Evolutionary conservation across 2,797 vertebrate genomes (phyloP), one percentile per base, ranked within the genome.

Genomic region (Diplodus sargus): DNA sequence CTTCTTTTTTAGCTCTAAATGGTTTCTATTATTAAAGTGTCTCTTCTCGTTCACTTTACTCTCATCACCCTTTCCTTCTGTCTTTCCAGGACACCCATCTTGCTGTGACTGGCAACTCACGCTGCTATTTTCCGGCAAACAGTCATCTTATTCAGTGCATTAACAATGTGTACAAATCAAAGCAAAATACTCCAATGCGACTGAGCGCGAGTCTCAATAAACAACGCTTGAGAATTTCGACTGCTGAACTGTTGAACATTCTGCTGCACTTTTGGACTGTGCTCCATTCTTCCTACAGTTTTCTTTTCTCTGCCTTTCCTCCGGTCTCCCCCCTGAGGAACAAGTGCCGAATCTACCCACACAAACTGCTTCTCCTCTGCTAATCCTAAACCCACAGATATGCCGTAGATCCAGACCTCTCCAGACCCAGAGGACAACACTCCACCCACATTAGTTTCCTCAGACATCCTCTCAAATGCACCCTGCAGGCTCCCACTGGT

Each of bases 1-100:
- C 56, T 69, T 73, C 65, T 81, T 84, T 54, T 39, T 47, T 47
- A n/a, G 54, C 76, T 87, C 75, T 76, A 90, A 91, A 89, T 82
- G 84, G 85, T 90, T 92, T 89, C 88, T 93, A 87, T 93, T 92
- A 90, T 91, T 86, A 87, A 87, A 86, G 83, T 80, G 76, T 90
- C 74, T 86, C 80, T 79, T 76, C 59, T 76, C 62, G 49, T 82
- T 81, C 61, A 45, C 42, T 78, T 22, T 68, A 74, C 70, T 84
- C 43, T 82, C 72, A 75, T 52, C 66, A 17, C 30, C 52, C 76
- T 81, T 68, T 72, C 63, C 54, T 74, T 87, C 67, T 77, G 65
- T 85, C 79, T 68, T 39, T 78, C 45, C 72, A 80, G 65, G 66
- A 81, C 72, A 52, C 43, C 56, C 52, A 76, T 84, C 8, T 84